Evolutionary conservation across 2,888 invertebrate genomes (phyloP).

Genomic region (Leptopterna dolabrata): DNA sequence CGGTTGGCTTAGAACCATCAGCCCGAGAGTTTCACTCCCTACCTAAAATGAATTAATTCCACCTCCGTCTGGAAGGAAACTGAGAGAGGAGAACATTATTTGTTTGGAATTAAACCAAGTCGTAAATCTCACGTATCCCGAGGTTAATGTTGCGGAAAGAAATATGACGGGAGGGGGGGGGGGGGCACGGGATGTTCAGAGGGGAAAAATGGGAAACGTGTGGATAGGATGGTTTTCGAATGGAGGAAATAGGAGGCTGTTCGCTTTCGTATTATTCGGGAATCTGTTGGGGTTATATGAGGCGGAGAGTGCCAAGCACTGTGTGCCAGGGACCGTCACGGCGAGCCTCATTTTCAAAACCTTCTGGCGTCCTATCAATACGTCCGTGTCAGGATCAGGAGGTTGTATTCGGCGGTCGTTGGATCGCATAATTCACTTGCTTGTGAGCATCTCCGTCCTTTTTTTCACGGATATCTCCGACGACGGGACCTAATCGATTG

Average conservation of each 20-base stretch:
- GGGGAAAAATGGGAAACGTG: not conserved
- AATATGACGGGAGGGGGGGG: conserved; percentile 28
- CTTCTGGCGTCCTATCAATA: conserved; percentile 39
- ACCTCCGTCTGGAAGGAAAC: not conserved
- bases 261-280: not conserved
- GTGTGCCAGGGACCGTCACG: conserved; percentile 34
- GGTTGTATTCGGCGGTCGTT: not conserved
- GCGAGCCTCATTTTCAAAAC: not conserved
- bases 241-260: not conserved
- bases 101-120: conserved; percentile 52
- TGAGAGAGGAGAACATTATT: conserved; percentile 10
- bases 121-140: conserved; percentile 39
- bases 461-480: not conserved
- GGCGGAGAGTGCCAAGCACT: not conserved
- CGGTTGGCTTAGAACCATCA: not conserved
- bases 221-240: not conserved
- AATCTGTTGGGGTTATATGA: conserved; percentile 24
- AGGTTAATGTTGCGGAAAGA: conserved; percentile 47
- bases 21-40: not conserved
- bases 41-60: not conserved
- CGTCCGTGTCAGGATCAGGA: conserved; percentile 20
- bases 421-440: not conserved
- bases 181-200: not conserved
- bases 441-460: not conserved
- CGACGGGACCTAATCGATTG: too few species aligned